These are phyloP conservation scores for Stichopus chloronotus DNA, from an alignment of 35 echinoderm and acorn worm species.

Conservation along the genomic window DNA sequence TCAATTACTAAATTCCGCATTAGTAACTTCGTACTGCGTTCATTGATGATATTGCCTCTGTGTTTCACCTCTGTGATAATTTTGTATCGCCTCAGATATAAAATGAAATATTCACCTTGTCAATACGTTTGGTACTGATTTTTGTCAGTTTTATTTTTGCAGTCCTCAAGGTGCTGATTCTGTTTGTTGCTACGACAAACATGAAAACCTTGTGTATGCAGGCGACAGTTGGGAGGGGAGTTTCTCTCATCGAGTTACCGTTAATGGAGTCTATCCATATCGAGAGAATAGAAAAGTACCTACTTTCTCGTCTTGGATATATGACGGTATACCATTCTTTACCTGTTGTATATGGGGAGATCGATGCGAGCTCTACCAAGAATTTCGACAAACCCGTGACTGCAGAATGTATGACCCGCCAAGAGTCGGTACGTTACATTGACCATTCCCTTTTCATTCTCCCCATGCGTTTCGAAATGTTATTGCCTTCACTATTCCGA, in stretches of 20 bases:
- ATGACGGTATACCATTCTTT: constrained; percentile 77
- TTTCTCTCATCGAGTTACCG: constrained; percentile 64
- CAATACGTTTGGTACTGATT: neutral
- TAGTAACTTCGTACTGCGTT: too few relatives aligned
- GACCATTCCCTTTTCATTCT: neutral
- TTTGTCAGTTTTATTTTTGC: neutral
- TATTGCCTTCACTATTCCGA: too few relatives aligned
- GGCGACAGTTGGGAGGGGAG: constrained; percentile 85
- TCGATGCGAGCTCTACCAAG: constrained; percentile 84
- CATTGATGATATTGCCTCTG: too few relatives aligned
- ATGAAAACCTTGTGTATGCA: constrained; percentile 88
- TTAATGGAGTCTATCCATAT: constrained; percentile 74
- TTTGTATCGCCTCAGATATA: too few relatives aligned
- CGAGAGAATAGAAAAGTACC: constrained; percentile 63
- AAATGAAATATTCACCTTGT: neutral
- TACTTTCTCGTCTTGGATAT: constrained; percentile 65
- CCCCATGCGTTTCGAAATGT: neutral
- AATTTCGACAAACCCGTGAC: constrained; percentile 77
- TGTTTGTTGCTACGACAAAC: constrained; percentile 88
- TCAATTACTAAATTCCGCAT: too few relatives aligned
- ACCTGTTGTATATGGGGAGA: constrained; percentile 92
- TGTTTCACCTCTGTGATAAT: too few relatives aligned
- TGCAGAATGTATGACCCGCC: constrained; percentile 77
- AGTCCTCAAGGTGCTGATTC: constrained; percentile 86
- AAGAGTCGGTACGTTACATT: constrained; percentile 59